These are phyloP conservation scores for Gastrophryne carolinensis DNA, from an alignment of 2,797 vertebrate species.

Conservation along the genomic window DNA sequence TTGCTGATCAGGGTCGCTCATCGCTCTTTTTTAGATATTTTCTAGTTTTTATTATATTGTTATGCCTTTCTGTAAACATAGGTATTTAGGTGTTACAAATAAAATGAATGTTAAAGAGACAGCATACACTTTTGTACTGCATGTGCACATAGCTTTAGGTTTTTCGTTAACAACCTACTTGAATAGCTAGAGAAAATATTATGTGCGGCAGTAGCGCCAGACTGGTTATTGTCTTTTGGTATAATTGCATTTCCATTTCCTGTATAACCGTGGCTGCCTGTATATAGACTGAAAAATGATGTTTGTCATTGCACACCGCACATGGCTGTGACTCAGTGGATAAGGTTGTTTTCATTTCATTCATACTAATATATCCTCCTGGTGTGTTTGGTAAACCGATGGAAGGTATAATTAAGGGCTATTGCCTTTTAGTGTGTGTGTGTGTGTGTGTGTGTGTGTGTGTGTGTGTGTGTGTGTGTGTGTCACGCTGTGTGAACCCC, in stretches of 20 bases:
- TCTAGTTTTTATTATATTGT: too few relatives aligned
- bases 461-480: not conserved
- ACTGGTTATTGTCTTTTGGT: not conserved
- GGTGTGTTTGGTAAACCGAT: not conserved
- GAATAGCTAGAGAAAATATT: constrained; percentile 13
- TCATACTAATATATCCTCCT: not conserved
- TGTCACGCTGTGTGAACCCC: too few relatives aligned
- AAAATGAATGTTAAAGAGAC: too few relatives aligned
- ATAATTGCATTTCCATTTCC: not conserved
- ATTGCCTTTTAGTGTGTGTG: not conserved
- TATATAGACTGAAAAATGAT: not conserved
- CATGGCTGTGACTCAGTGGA: not conserved
- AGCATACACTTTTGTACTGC: too few relatives aligned
- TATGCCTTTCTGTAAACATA: too few relatives aligned
- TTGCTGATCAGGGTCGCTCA: too few relatives aligned
- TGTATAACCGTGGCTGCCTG: not conserved
- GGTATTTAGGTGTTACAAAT: too few relatives aligned
- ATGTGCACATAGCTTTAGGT: too few relatives aligned
- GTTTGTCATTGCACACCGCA: not conserved
- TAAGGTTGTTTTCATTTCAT: not conserved
- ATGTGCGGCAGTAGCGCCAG: constrained; percentile 30
- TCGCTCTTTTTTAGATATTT: too few relatives aligned
- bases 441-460: not conserved
- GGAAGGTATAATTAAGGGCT: not conserved
- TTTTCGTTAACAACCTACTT: too few relatives aligned